Percentiles rank a stretch among this genome's conserved stretches.
These are phyloP conservation scores for Neuroscelio doddi DNA, from an alignment of 2,888 invertebrate genomes.

Conservation along the genomic window DNA sequence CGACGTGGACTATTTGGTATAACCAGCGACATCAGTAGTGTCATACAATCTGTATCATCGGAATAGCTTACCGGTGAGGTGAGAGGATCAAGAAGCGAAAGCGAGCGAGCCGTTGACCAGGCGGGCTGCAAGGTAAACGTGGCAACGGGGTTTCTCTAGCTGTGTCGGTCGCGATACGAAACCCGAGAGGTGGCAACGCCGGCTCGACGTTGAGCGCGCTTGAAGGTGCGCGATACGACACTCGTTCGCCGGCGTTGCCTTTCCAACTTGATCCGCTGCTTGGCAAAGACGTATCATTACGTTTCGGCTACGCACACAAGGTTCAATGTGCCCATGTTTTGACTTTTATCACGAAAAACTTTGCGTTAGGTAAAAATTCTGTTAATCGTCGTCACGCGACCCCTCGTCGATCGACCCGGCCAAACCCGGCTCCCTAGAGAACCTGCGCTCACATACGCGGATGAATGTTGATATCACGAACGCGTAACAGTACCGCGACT, in stretches of 20 bases:
- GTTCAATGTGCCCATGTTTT: conserved; percentile 6
- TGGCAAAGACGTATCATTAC: conserved; percentile 54
- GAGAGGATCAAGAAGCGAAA: conserved; percentile 36
- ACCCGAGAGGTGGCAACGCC: conserved; percentile 57
- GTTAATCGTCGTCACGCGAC: not conserved
- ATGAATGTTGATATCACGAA: conserved; percentile 24
- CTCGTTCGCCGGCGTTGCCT: conserved; percentile 28
- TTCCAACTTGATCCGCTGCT: conserved; percentile 37
- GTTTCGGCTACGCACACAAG: conserved; percentile 29
- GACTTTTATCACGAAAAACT: conserved; percentile 1
- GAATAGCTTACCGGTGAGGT: conserved; percentile 42
- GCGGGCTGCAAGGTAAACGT: conserved; percentile 32
- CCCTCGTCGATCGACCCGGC: not conserved
- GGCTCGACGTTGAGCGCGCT: conserved; percentile 43
- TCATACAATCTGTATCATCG: conserved; percentile 31
- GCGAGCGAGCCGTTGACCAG: conserved; percentile 27
- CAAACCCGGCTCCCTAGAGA: not conserved
- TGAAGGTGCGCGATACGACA: conserved; percentile 41
- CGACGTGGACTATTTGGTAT: not conserved
- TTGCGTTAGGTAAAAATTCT: not conserved
- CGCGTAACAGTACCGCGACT: conserved; percentile 19
- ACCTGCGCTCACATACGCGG: conserved; percentile 7
- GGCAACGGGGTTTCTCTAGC: conserved; percentile 30
- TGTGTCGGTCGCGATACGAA: conserved; percentile 17
- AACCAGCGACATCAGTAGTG: conserved; percentile 4